phyloP scores from a whole-genome alignment of 2,888 invertebrate genomes.

The Metalampra italica region DNA sequence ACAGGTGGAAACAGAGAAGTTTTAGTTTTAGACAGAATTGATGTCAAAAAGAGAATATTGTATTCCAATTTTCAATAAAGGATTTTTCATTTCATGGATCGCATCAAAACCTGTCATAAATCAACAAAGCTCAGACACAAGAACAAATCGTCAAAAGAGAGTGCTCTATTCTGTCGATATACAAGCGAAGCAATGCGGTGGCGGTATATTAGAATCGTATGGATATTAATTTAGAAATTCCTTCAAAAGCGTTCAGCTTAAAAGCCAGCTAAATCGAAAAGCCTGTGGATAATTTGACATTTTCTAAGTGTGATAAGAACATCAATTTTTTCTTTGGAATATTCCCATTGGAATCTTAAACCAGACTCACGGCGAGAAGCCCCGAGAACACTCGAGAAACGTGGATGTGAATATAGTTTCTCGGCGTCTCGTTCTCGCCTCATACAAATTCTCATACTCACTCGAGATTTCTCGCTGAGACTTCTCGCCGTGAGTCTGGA shows the following conservation, averaged over 20 bases:
- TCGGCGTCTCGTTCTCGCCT: no score
- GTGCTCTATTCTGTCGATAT: not conserved
- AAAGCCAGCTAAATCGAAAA: constrained; percentile 13
- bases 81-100: not conserved
- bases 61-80: no score
- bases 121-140: not conserved
- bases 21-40: no score
- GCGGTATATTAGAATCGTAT: constrained; percentile 24
- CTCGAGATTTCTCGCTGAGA: no score
- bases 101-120: not conserved
- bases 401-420: no score
- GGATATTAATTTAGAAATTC: constrained; percentile 27
- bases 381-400: no score
- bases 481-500: no score
- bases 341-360: no score
- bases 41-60: no score
- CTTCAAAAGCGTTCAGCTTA: constrained; percentile 17
- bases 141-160: not conserved
- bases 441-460: no score
- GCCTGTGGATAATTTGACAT: constrained; percentile 20
- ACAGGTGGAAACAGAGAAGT: no score
- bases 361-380: no score
- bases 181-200: constrained; percentile 46
- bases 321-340: constrained; percentile 25
- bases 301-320: constrained; percentile 40